A percentile compares a stretch with the other conserved stretches of the same genome.
These are phyloP conservation scores for Numida meleagris DNA, from an alignment of 2,113 vertebrate species.

Conservation along the genomic window DNA sequence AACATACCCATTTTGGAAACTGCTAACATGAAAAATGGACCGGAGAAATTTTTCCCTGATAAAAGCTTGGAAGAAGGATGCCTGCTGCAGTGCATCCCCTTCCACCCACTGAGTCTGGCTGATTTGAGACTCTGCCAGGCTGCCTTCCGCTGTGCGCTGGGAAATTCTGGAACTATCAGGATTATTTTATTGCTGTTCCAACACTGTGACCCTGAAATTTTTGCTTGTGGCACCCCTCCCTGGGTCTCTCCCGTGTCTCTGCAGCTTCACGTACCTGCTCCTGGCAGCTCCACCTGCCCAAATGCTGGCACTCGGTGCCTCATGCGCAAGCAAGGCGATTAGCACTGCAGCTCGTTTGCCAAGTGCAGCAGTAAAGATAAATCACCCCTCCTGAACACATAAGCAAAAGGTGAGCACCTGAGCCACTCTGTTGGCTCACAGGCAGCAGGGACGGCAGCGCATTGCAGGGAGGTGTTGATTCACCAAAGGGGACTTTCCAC, in stretches of 20 bases:
- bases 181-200: background rate
- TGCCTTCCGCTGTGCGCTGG: fast-evolving
- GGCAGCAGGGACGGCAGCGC: fast-evolving
- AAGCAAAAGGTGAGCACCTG: background rate
- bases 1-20: background rate
- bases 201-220: background rate
- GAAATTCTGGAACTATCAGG: background rate
- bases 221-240: background rate
- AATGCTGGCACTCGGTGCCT: background rate
- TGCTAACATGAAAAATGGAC: background rate
- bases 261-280: background rate
- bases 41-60: background rate
- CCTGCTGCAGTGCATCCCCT: background rate
- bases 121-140: background rate
- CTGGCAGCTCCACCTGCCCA: background rate
- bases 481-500: background rate
- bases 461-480: background rate
- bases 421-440: background rate
- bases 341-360: background rate
- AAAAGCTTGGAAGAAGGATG: background rate
- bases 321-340: background rate
- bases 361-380: background rate
- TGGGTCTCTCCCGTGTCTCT: background rate
- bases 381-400: background rate
- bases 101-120: background rate